These are phyloP conservation scores for Daphoenositta chrysoptera DNA, from an alignment of 2,113 vertebrate species.

Conservation along the genomic window DNA sequence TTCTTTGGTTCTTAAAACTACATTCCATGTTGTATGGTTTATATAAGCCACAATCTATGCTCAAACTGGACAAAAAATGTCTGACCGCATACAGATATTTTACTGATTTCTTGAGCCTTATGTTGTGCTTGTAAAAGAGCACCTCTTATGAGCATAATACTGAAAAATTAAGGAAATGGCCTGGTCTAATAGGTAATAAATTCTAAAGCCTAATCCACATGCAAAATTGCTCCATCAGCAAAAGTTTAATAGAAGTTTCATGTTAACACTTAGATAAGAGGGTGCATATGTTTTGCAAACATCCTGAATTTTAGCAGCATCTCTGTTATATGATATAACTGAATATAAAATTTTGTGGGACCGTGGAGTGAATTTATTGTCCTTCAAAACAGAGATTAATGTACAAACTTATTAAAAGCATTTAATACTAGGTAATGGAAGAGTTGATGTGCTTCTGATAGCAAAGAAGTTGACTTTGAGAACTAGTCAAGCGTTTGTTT, in stretches of 20 bases:
- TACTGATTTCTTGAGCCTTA: rapidly evolving
- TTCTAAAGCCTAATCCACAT: not conserved
- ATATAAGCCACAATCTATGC: not conserved
- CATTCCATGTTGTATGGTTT: not conserved
- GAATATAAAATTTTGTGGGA: not conserved
- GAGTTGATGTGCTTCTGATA: not conserved
- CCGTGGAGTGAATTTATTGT: not conserved
- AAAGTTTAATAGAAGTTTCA: not conserved
- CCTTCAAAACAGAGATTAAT: not conserved
- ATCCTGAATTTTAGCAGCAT: not conserved
- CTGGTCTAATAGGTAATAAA: not conserved
- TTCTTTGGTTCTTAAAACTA: not conserved
- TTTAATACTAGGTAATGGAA: not conserved
- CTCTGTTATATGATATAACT: not conserved
- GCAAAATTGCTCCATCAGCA: not conserved
- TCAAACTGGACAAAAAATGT: not conserved
- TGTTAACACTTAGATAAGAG: not conserved
- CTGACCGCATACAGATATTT: not conserved
- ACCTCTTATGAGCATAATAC: not conserved
- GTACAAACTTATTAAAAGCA: not conserved
- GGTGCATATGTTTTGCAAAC: not conserved
- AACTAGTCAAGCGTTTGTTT: not conserved
- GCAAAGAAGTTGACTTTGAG: not conserved
- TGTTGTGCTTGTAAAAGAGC: not conserved
- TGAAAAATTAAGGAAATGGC: not conserved